Evolutionary conservation across 2,888 invertebrate genomes (phyloP).

Genomic region (Polymixis flavicincta): DNA sequence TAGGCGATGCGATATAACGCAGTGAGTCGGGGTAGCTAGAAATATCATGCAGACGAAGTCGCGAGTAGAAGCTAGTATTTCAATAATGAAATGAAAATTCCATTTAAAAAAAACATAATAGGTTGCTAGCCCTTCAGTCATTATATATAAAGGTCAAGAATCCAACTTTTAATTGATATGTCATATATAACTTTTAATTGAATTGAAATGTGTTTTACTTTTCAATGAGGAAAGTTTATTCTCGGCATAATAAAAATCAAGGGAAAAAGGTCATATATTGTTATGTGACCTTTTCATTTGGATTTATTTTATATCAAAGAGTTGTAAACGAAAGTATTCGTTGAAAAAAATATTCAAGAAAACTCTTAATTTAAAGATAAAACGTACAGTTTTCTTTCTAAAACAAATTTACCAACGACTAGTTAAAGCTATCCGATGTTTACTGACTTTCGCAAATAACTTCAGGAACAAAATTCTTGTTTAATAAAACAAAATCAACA

Average conservation of each 20-base stretch:
- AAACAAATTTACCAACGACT: neutral
- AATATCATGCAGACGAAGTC: too few species aligned
- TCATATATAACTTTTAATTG: constrained; percentile 36
- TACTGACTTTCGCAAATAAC: neutral
- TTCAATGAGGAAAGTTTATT: constrained; percentile 16
- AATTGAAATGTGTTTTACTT: constrained; percentile 29
- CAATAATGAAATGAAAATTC: neutral
- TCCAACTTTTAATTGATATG: constrained; percentile 23
- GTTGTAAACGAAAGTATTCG: neutral
- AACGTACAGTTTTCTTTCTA: too few species aligned
- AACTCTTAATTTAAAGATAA: too few species aligned
- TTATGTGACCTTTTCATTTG: constrained; percentile 19
- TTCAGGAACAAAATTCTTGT: neutral
- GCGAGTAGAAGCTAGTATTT: too few species aligned
- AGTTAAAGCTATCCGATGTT: neutral
- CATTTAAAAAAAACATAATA: neutral
- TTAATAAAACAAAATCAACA: constrained; percentile 9
- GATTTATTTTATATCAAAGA: constrained; percentile 16
- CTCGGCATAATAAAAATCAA: constrained; percentile 13
- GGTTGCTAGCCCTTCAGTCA: neutral
- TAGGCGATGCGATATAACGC: too few species aligned
- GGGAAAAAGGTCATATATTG: constrained; percentile 14
- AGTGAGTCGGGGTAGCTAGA: too few species aligned
- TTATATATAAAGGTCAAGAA: neutral
- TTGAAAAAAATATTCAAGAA: constrained; percentile 6